These are phyloP conservation scores for Rhogogaster chlorosoma DNA, from an alignment of 2,888 invertebrate species.

Conservation along the genomic window DNA sequence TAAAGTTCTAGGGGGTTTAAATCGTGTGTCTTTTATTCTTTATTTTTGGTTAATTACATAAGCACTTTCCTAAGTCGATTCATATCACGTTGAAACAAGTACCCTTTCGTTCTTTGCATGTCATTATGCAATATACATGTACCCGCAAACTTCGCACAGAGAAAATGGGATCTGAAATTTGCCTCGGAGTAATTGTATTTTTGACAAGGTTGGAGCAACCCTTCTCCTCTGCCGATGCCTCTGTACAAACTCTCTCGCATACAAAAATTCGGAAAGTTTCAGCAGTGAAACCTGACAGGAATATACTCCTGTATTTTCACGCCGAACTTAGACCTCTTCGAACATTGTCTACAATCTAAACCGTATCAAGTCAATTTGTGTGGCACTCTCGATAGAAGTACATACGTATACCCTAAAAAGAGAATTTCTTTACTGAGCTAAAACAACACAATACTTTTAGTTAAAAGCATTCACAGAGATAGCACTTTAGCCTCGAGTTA, in stretches of 20 bases:
- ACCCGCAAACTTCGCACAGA: neutral
- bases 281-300: neutral
- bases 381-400: neutral
- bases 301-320: neutral
- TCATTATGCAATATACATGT: neutral
- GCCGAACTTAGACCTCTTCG: neutral
- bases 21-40: neutral
- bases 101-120: constrained; percentile 10
- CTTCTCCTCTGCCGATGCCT: neutral
- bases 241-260: neutral
- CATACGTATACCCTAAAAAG: neutral
- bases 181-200: neutral
- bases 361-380: constrained; percentile 5
- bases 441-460: neutral
- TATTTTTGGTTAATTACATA: neutral
- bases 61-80: neutral
- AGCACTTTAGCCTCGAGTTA: constrained; percentile 15
- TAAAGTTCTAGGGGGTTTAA: neutral
- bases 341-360: constrained; percentile 6
- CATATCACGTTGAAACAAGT: neutral
- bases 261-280: neutral
- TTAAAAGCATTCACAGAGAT: constrained; percentile 17
- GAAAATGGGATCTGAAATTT: neutral
- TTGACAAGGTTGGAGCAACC: neutral
- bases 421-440: neutral